These are phyloP conservation scores for Hydropsyche betteni DNA, from an alignment of 2,888 invertebrate species.

Conservation along the genomic window DNA sequence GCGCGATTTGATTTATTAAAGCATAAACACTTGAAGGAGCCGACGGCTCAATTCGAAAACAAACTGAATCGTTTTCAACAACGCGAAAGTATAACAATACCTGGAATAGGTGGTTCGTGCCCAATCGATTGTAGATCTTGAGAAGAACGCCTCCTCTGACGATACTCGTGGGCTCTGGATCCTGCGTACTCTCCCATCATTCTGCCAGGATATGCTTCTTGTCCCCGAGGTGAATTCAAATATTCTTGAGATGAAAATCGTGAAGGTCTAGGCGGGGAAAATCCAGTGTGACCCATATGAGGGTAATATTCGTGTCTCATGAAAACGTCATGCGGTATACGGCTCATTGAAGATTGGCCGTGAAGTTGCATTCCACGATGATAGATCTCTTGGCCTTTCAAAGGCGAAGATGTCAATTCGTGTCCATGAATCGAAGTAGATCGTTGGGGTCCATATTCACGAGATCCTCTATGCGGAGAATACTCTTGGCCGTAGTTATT, in stretches of 20 bases:
- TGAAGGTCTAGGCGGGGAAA: constrained; percentile 61
- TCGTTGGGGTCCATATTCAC: constrained; percentile 63
- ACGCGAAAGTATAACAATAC: constrained; percentile 53
- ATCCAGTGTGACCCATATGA: constrained; percentile 61
- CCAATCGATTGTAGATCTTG: constrained; percentile 64
- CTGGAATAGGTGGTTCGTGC: constrained; percentile 61
- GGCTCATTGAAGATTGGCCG: constrained; percentile 56
- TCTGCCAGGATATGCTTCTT: constrained; percentile 53
- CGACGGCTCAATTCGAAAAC: constrained; percentile 5
- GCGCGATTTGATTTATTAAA: too few species aligned
- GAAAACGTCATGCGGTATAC: constrained; percentile 61
- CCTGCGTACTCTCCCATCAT: constrained; percentile 63
- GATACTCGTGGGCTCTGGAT: constrained; percentile 59
- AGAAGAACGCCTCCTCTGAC: constrained; percentile 63
- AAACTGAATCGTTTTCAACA: neutral
- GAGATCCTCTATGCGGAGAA: constrained; percentile 56
- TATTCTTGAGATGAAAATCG: constrained; percentile 66
- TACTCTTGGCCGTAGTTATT: constrained; percentile 59
- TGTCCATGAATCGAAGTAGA: constrained; percentile 65
- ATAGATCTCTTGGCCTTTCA: constrained; percentile 60
- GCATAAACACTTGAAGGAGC: too few species aligned
- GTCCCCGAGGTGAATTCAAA: constrained; percentile 55
- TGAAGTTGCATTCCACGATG: constrained; percentile 60
- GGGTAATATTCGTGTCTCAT: constrained; percentile 62
- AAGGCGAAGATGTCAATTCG: constrained; percentile 62